Percentiles rank a stretch among this genome's conserved stretches.
Evolutionary conservation across 2,113 vertebrate species (phyloP).

Genomic region (Prunella fulvescens): DNA sequence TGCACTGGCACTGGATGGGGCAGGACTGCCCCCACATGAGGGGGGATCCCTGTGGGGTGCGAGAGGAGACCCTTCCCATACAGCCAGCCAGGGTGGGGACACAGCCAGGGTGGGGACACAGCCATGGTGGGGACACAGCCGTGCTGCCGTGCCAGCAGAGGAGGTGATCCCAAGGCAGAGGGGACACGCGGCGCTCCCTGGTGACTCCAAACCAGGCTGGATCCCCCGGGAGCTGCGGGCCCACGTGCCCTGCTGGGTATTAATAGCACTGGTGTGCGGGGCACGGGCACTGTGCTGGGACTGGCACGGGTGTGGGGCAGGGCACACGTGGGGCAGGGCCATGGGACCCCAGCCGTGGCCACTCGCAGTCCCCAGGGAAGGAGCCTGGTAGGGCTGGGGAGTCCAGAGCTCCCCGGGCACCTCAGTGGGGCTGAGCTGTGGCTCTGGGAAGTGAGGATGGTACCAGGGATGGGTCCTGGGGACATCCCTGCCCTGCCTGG

Average conservation of each 20-base stretch:
- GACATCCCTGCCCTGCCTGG: rapidly evolving
- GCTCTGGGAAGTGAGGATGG: rapidly evolving
- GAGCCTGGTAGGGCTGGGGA: background rate
- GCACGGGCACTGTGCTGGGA: rapidly evolving
- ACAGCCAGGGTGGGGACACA: too few relatives aligned
- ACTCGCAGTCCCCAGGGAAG: rapidly evolving
- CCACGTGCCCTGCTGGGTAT: rapidly evolving
- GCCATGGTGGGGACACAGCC: rapidly evolving
- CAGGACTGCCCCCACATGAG: rapidly evolving
- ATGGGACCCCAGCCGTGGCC: rapidly evolving
- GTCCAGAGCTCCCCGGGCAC: background rate
- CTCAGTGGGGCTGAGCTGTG: rapidly evolving
- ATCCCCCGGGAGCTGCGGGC: background rate
- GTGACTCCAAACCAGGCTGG: background rate
- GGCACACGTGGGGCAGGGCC: background rate
- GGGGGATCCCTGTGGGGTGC: background rate
- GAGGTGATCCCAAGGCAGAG: rapidly evolving
- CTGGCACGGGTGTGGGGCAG: background rate
- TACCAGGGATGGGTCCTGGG: background rate
- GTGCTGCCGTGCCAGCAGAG: rapidly evolving
- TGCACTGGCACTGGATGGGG: background rate
- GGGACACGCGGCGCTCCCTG: background rate
- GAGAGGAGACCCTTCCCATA: background rate
- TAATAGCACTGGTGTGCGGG: background rate
- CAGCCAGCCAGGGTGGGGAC: rapidly evolving